Conservation (phyloP, 23 tunicate genomes). For the Phallusia fumigata region DNA sequence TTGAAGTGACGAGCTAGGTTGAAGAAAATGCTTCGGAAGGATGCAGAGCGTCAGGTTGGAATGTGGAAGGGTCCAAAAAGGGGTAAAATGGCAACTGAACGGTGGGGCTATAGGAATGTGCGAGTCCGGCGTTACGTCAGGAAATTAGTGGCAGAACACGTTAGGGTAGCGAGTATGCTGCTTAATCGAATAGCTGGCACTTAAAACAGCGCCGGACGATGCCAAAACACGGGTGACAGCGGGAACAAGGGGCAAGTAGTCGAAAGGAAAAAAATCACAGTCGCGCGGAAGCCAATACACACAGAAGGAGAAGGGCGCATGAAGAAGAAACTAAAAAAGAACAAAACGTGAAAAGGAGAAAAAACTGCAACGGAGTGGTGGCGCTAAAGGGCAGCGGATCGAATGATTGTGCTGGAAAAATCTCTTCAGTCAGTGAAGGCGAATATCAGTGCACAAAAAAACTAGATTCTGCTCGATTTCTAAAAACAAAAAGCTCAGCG, state of each 20-base stretch:
- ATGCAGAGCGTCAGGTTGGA: too few relatives aligned
- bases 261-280: not conserved
- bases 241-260: not conserved
- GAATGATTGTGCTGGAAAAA: constrained; percentile 7
- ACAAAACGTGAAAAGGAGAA: not conserved
- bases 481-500: not conserved
- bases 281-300: too few relatives aligned
- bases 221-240: not conserved
- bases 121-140: too few relatives aligned
- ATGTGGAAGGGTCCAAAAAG: too few relatives aligned
- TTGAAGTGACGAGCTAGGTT: not conserved
- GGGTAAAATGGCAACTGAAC: too few relatives aligned
- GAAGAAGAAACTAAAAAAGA: not conserved
- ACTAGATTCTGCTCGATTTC: not conserved
- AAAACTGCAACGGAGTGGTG: not conserved
- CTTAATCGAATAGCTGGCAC: too few relatives aligned
- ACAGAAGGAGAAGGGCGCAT: too few relatives aligned
- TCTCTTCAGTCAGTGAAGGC: not conserved
- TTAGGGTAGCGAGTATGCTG: too few relatives aligned
- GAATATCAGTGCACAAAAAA: not conserved
- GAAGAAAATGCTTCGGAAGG: too few relatives aligned
- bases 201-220: too few relatives aligned
- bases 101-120: too few relatives aligned
- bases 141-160: too few relatives aligned
- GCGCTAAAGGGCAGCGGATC: constrained; percentile 13